A percentile compares a stretch with the other conserved stretches of the same genome.
Evolutionary conservation across 2,888 invertebrate species (phyloP).

Genomic region (Cepaea hortensis): DNA sequence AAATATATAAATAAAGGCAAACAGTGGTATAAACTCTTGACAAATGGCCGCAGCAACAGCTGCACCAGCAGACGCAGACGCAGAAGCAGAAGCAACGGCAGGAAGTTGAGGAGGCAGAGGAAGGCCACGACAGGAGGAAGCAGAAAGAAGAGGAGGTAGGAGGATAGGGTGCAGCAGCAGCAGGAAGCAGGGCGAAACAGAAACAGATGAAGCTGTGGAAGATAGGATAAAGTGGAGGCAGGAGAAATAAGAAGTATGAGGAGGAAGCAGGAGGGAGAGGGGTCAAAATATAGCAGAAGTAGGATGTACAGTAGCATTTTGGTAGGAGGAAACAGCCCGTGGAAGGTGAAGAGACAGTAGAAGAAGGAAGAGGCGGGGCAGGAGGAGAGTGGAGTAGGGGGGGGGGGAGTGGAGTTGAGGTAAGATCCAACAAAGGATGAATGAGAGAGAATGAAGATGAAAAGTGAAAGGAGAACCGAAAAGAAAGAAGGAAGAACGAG

Average conservation of each 20-base stretch:
- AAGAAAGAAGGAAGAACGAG: neutral
- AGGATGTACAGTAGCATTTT: neutral
- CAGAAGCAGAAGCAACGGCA: neutral
- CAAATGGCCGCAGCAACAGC: too few relatives aligned
- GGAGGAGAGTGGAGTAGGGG: neutral
- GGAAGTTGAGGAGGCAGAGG: neutral
- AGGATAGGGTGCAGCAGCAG: neutral
- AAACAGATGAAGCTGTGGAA: neutral
- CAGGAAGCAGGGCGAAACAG: neutral
- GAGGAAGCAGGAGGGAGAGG: neutral
- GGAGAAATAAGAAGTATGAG: neutral
- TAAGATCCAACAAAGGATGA: too few relatives aligned
- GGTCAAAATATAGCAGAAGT: neutral
- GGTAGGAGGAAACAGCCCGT: too few relatives aligned
- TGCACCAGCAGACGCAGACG: neutral
- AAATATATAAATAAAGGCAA: neutral
- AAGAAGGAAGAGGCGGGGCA: neutral
- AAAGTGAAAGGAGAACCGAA: neutral
- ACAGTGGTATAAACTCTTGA: neutral
- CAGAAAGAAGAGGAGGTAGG: neutral
- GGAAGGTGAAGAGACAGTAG: neutral
- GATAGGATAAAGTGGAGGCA: neutral
- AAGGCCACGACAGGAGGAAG: neutral
- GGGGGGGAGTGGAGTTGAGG: neutral
- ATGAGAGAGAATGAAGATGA: too few relatives aligned